phyloP scores from a whole-genome alignment of 2,797 vertebrate genomes.

The Brachyrhaphis roseni region DNA sequence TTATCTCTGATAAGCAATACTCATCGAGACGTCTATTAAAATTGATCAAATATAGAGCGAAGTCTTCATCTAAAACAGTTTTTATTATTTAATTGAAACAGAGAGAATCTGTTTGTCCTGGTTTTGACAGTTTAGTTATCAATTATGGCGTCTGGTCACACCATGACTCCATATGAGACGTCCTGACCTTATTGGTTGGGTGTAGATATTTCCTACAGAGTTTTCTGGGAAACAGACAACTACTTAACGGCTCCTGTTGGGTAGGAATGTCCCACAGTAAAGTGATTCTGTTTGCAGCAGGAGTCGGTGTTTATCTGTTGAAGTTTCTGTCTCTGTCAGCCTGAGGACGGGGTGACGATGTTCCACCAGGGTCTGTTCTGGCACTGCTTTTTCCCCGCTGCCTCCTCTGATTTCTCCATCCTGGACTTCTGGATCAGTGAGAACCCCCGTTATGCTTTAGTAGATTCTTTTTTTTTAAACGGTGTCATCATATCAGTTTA shows the following conservation, averaged over 20 bases:
- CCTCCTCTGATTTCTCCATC: constrained; percentile 19
- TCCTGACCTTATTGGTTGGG: no score
- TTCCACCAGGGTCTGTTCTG: constrained; percentile 66
- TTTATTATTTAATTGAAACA: not conserved
- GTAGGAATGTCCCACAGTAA: no score
- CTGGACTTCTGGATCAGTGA: constrained; percentile 61
- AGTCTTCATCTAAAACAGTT: not conserved
- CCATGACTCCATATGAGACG: no score
- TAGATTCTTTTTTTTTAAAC: not conserved
- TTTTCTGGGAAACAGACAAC: no score
- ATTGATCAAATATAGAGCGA: not conserved
- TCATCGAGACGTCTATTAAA: no score
- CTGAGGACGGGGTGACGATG: not conserved
- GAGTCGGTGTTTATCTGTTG: not conserved
- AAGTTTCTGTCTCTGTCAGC: constrained; percentile 1
- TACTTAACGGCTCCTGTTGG: no score
- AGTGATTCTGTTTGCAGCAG: no score
- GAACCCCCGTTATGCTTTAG: not conserved
- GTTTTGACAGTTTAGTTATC: not conserved
- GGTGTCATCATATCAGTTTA: not conserved
- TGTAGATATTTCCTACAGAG: no score
- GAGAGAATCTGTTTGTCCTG: not conserved
- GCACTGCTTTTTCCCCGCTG: constrained; percentile 41
- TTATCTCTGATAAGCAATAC: no score
- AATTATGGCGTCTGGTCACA: no score